A percentile compares a stretch with the other conserved stretches of the same genome.
phyloP scores from a whole-genome alignment of 2,113 vertebrate species.

The Carettochelys insculpta region DNA sequence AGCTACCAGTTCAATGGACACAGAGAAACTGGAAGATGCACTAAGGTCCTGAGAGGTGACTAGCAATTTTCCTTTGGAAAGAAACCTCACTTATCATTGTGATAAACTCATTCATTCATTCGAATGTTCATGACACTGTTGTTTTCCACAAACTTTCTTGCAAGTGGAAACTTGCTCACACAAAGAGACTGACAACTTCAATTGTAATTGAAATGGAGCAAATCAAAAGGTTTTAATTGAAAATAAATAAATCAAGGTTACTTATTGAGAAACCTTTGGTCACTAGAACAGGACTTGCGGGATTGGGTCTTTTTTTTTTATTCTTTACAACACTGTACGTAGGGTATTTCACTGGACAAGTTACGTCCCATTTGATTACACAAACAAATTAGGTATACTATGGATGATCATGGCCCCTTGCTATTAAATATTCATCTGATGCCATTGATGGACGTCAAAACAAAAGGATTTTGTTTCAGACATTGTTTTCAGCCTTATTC shows the following conservation, averaged over 20 bases:
- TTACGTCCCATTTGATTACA: not conserved
- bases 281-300: not conserved
- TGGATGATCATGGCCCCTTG: not conserved
- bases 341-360: not conserved
- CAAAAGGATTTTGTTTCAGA: not conserved
- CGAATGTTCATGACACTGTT: not conserved
- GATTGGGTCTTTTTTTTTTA: not conserved
- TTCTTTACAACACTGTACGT: not conserved
- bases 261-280: not conserved
- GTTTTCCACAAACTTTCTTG: not conserved
- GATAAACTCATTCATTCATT: not conserved
- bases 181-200: not conserved
- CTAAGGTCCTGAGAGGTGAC: not conserved
- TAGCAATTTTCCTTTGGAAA: not conserved
- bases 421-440: not conserved
- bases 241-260: not conserved
- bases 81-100: not conserved
- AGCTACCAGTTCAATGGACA: not conserved
- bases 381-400: not conserved
- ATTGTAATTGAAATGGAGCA: not conserved
- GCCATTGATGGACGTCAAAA: not conserved
- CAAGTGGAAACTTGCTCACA: not conserved
- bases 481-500: not conserved
- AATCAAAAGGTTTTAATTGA: not conserved
- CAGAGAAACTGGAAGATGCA: not conserved